These are phyloP conservation scores for Rhyacichthys aspro DNA, from an alignment of 2,797 vertebrate genomes.

Conservation along the genomic window DNA sequence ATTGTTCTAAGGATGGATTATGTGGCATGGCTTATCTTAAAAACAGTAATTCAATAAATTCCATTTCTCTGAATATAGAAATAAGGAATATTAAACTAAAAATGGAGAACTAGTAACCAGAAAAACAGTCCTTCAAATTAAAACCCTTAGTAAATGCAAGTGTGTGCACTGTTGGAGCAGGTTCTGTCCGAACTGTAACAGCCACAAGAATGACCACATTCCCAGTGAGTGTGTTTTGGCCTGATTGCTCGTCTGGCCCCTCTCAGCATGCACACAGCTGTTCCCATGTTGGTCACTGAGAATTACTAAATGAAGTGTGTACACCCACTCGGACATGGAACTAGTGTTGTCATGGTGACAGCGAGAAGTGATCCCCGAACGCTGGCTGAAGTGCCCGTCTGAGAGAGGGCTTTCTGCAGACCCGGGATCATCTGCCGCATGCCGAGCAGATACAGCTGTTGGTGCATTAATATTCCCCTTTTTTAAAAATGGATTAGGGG, in stretches of 20 bases:
- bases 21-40: too few species aligned
- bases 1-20: too few species aligned
- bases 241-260: constrained; percentile 63
- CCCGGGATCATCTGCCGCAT: constrained; percentile 58
- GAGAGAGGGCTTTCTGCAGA: constrained; percentile 58
- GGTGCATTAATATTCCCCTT: constrained; percentile 67
- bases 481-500: constrained; percentile 74
- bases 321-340: constrained; percentile 77
- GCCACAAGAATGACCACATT: constrained; percentile 46
- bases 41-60: too few species aligned
- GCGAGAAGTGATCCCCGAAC: constrained; percentile 69
- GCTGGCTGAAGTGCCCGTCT: constrained; percentile 45
- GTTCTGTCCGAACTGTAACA: constrained; percentile 29
- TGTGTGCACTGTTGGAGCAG: neutral
- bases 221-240: constrained; percentile 60
- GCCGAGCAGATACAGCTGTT: constrained; percentile 71
- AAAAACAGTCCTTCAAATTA: too few species aligned
- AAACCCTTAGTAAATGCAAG: too few species aligned
- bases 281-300: constrained; percentile 67
- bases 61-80: too few species aligned
- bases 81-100: too few species aligned
- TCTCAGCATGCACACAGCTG: constrained; percentile 71
- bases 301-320: constrained; percentile 78
- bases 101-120: too few species aligned
- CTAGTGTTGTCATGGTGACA: constrained; percentile 82